phyloP scores from a whole-genome alignment of 2,888 invertebrate species.

The Drosophila cracens region DNA sequence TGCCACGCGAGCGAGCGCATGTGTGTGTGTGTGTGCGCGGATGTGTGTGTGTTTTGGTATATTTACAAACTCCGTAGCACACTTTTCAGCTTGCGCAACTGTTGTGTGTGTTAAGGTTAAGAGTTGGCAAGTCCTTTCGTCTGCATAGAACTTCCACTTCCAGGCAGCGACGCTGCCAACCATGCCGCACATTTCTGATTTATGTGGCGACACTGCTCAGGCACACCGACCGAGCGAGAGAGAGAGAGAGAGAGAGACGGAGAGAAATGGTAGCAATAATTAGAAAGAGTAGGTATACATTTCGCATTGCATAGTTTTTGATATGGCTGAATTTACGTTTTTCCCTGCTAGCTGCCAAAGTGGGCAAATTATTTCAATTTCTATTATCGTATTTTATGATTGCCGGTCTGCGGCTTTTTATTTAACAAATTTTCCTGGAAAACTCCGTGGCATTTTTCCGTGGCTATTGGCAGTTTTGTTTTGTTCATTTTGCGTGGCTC shows the following conservation, averaged over 20 bases:
- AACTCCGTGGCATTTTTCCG: slow-evolving; percentile 36
- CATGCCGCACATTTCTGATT: slow-evolving; percentile 73
- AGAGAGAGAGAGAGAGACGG: neutral
- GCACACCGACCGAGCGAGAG: neutral
- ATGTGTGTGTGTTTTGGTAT: slow-evolving; percentile 41
- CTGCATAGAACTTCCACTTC: slow-evolving; percentile 52
- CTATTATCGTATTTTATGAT: slow-evolving; percentile 79
- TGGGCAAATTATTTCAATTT: slow-evolving; percentile 81
- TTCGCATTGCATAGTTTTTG: slow-evolving; percentile 50
- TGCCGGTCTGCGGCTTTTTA: slow-evolving; percentile 57
- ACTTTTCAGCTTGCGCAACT: slow-evolving; percentile 77
- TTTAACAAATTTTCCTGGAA: slow-evolving; percentile 52
- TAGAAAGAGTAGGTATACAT: slow-evolving; percentile 8
- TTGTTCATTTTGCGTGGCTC: slow-evolving; percentile 37
- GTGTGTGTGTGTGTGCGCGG: slow-evolving; percentile 4
- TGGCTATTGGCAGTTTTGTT: slow-evolving; percentile 19
- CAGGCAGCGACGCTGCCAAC: slow-evolving; percentile 63
- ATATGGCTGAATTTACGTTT: slow-evolving; percentile 39
- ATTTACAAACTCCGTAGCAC: slow-evolving; percentile 71
- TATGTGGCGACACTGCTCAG: slow-evolving; percentile 64
- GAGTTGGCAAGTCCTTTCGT: slow-evolving; percentile 64
- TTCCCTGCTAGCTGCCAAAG: slow-evolving; percentile 57
- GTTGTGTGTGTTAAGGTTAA: slow-evolving; percentile 77
- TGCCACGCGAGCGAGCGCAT: slow-evolving; percentile 48
- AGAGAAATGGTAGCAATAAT: neutral